Evolutionary conservation across 2,113 vertebrate species (phyloP).

Genomic region (Fulmarus glacialis): DNA sequence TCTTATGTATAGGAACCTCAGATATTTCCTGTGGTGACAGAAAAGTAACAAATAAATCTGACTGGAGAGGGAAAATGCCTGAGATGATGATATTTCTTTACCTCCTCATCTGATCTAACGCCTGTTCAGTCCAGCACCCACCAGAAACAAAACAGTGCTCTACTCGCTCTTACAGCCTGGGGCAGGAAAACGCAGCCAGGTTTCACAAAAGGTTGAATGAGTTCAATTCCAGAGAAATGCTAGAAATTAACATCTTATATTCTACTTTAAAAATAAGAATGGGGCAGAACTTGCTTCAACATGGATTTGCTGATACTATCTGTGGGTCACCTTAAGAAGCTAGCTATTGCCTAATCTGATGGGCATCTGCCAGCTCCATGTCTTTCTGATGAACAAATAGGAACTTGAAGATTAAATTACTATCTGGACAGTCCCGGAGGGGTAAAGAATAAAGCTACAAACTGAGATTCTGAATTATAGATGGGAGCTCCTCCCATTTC

Average conservation of each 20-base stretch:
- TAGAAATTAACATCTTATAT: background rate
- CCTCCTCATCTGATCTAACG: background rate
- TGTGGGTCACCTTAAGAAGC: background rate
- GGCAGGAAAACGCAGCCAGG: background rate
- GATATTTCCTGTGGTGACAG: constrained; percentile 41
- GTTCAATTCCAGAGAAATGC: background rate
- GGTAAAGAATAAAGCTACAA: background rate
- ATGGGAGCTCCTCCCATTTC: background rate
- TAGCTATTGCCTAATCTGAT: background rate
- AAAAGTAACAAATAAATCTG: constrained; percentile 59
- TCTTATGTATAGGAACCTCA: constrained; percentile 39
- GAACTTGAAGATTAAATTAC: constrained; percentile 15
- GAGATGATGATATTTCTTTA: background rate
- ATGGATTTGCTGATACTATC: background rate
- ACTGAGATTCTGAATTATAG: background rate
- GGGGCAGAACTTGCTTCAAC: background rate
- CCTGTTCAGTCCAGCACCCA: background rate
- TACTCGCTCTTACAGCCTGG: background rate
- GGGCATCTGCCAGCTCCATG: background rate
- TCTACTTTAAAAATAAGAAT: background rate
- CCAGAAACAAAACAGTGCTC: background rate
- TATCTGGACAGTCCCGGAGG: background rate
- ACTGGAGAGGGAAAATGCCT: background rate
- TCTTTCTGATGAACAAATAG: constrained; percentile 2
- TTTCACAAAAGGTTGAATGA: background rate